Evolutionary conservation across 2,888 invertebrate species (phyloP).

Genomic region (Netelia melanura): DNA sequence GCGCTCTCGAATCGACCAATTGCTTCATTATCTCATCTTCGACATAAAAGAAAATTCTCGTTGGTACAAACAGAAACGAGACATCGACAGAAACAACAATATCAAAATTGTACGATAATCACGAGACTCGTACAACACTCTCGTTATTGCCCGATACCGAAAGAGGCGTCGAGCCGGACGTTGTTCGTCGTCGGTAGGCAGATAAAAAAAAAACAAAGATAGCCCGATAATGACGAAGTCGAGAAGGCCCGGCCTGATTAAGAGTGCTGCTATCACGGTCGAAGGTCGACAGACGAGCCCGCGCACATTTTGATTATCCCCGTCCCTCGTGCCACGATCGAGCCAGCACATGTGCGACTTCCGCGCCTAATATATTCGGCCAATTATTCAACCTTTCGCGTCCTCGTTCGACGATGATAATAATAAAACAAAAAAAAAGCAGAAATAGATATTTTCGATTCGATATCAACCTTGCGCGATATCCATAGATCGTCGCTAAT

Average conservation of each 20-base stretch:
- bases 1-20: slow-evolving; percentile 87
- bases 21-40: slow-evolving; percentile 91
- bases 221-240: slow-evolving; percentile 13
- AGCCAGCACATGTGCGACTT: too few species aligned
- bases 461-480: too few species aligned
- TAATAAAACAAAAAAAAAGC: too few species aligned
- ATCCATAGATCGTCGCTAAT: neutral
- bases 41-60: slow-evolving; percentile 75
- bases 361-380: too few species aligned
- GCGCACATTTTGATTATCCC: neutral
- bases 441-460: too few species aligned
- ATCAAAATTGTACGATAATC: too few species aligned
- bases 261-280: neutral
- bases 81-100: neutral
- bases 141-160: too few species aligned
- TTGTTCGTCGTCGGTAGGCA: neutral
- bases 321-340: too few species aligned
- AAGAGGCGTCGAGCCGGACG: neutral
- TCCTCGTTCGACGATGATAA: too few species aligned
- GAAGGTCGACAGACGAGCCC: slow-evolving; percentile 24
- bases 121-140: too few species aligned
- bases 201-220: neutral
- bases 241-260: neutral
- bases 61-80: neutral
- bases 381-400: too few species aligned